These are phyloP conservation scores for Eupithecia pulchellata DNA, from an alignment of 2,888 invertebrate genomes.

Conservation along the genomic window DNA sequence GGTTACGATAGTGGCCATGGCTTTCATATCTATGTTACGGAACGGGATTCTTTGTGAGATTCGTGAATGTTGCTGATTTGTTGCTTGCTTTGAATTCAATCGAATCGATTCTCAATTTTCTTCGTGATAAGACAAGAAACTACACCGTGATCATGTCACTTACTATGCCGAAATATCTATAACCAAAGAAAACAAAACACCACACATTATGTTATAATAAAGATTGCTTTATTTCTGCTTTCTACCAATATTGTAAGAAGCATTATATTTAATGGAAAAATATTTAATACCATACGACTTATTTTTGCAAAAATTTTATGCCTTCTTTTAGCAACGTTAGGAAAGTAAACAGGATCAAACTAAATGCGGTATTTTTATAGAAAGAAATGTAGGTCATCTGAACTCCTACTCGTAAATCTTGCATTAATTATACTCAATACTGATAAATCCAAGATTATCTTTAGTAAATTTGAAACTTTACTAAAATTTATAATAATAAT, in stretches of 20 bases:
- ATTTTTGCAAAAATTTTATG: background rate
- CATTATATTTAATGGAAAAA: too few species aligned
- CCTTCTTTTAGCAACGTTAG: background rate
- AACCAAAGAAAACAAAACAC: too few species aligned
- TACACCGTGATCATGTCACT: background rate
- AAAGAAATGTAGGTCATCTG: background rate
- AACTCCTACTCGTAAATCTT: too few species aligned
- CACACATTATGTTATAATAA: too few species aligned
- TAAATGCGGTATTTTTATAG: background rate
- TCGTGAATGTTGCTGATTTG: slow-evolving; percentile 1
- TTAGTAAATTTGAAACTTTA: too few species aligned
- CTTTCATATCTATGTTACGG: slow-evolving; percentile 15
- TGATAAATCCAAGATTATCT: too few species aligned
- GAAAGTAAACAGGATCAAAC: background rate
- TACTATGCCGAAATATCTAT: background rate
- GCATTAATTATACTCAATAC: too few species aligned
- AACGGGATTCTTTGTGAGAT: background rate
- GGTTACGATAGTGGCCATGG: slow-evolving; percentile 36
- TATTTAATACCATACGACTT: too few species aligned
- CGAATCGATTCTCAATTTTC: background rate
- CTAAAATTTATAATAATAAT: too few species aligned
- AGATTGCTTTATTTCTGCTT: too few species aligned
- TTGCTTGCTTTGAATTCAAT: background rate
- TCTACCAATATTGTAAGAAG: too few species aligned
- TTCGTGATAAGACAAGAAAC: background rate